These are phyloP conservation scores for Eupithecia exiguata DNA, from an alignment of 2,888 invertebrate genomes.

Conservation along the genomic window DNA sequence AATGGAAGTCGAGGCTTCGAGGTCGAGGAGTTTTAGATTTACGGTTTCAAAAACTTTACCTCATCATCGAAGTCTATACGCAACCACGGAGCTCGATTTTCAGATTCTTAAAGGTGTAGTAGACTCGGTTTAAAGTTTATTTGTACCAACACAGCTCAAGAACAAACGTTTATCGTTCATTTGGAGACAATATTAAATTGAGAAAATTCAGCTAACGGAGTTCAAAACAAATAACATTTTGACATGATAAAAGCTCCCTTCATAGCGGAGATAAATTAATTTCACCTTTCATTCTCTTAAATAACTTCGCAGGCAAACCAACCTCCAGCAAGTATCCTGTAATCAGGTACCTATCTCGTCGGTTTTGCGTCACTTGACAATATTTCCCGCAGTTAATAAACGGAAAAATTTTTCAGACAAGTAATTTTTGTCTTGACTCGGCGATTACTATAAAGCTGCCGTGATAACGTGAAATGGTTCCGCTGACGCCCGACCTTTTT, in stretches of 20 bases:
- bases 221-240: conserved; percentile 37
- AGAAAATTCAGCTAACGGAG: background rate
- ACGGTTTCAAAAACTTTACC: conserved; percentile 37
- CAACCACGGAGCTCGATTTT: conserved; percentile 9
- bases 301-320: conserved; percentile 57
- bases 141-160: background rate
- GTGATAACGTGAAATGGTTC: conserved; percentile 38
- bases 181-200: background rate
- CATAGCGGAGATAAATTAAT: conserved; percentile 57
- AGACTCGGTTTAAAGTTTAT: background rate
- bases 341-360: conserved; percentile 48
- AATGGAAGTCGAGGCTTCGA: conserved; percentile 42
- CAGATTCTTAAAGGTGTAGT: background rate
- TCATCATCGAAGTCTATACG: conserved; percentile 23
- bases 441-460: conserved; percentile 36
- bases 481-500: conserved; percentile 30
- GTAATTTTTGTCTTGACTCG: conserved; percentile 58
- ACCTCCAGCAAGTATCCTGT: background rate
- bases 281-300: conserved; percentile 49
- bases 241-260: conserved; percentile 46
- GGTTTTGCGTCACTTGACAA: conserved; percentile 59
- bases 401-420: conserved; percentile 64
- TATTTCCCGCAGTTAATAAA: conserved; percentile 71
- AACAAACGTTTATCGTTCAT: conserved; percentile 9
- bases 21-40: conserved; percentile 43